These are phyloP conservation scores for Corynorhinus townsendii DNA, from an alignment of 2,113 vertebrate species.

Conservation along the genomic window DNA sequence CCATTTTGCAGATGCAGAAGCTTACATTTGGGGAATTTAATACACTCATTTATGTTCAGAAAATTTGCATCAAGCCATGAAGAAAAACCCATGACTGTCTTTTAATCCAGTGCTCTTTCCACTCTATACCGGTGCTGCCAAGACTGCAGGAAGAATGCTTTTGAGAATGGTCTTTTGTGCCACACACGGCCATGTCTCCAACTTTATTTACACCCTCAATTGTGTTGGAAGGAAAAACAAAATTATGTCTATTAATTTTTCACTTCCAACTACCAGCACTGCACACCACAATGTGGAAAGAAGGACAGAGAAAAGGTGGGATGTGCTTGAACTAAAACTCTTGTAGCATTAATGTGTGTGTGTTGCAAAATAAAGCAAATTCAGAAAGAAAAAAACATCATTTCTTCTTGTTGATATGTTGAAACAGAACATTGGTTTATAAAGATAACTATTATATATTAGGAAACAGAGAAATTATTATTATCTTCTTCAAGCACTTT, in stretches of 20 bases:
- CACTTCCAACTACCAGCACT: background rate
- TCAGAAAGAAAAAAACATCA: background rate
- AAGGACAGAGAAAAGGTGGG: background rate
- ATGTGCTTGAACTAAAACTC: background rate
- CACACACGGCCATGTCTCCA: background rate
- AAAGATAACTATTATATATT: background rate
- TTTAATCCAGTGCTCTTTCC: background rate
- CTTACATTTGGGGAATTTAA: background rate
- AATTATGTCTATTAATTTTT: background rate
- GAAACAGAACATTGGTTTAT: background rate
- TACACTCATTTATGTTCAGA: background rate
- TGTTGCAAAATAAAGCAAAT: background rate
- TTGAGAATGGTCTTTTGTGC: background rate
- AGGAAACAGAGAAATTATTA: background rate
- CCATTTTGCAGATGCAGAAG: background rate
- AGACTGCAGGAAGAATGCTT: background rate
- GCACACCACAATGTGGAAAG: background rate
- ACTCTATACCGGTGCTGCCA: background rate
- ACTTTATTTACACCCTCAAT: background rate
- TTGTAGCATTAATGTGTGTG: background rate
- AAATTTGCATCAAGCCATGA: background rate
- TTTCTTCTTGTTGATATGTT: background rate
- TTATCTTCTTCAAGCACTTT: slow-evolving; percentile 12
- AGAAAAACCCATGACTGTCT: background rate
- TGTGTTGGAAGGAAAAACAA: slow-evolving; percentile 20